Evolutionary conservation across 2,113 vertebrate genomes (phyloP).

Genomic region (Thamnaconus septentrionalis): DNA sequence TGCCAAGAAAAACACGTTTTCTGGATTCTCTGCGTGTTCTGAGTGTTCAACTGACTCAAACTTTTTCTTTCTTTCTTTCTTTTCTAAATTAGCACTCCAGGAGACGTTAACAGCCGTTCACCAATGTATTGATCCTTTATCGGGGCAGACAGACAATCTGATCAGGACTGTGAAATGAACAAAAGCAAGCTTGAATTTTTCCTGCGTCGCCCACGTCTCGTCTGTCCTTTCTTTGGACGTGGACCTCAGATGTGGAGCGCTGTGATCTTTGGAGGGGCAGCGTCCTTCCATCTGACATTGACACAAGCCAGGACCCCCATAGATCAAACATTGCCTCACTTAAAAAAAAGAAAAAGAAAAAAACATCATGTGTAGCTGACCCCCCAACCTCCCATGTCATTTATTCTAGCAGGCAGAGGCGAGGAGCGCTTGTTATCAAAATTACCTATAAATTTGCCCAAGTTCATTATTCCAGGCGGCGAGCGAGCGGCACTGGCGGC

Average conservation of each 20-base stretch:
- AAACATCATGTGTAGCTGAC: slow-evolving; percentile 60
- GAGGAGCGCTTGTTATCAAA: slow-evolving; percentile 48
- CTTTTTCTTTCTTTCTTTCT: too few species aligned
- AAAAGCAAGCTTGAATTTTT: not conserved
- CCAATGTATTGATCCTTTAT: not conserved
- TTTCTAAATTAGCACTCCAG: too few species aligned
- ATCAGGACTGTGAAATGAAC: slow-evolving; percentile 16
- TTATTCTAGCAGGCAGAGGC: not conserved
- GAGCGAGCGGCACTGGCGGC: slow-evolving; percentile 23
- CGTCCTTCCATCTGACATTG: slow-evolving; percentile 69
- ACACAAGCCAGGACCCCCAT: slow-evolving; percentile 66
- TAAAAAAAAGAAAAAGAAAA: slow-evolving; percentile 18
- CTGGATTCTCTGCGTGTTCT: too few species aligned
- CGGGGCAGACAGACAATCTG: slow-evolving; percentile 11
- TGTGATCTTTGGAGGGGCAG: slow-evolving; percentile 50
- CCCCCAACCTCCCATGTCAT: not conserved
- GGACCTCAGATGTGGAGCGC: slow-evolving; percentile 36
- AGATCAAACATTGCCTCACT: slow-evolving; percentile 67
- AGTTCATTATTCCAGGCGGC: slow-evolving; percentile 34
- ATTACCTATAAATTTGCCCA: slow-evolving; percentile 39
- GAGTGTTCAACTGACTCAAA: too few species aligned
- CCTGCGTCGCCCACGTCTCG: not conserved
- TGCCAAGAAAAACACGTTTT: too few species aligned
- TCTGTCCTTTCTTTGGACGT: slow-evolving; percentile 27
- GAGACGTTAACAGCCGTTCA: too few species aligned